Conservation (phyloP, 2,113 vertebrate species). For the Sinocyclocheilus rhinocerous region DNA sequence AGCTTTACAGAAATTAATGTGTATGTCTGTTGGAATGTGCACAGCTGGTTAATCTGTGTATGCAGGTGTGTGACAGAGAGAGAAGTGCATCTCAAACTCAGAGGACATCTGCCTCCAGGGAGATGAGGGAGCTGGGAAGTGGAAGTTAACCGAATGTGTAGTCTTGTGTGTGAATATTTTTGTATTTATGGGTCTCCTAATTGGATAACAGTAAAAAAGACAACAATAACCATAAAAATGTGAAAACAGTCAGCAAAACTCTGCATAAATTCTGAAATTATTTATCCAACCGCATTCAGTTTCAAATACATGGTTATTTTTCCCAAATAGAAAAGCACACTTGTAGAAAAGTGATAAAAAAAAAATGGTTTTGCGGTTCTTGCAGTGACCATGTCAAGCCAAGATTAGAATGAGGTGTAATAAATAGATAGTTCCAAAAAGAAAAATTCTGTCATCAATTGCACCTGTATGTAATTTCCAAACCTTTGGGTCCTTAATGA, state of each 20-base stretch:
- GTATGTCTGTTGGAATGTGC: neutral
- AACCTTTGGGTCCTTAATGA: neutral
- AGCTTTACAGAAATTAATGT: neutral
- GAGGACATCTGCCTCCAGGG: conserved; percentile 17
- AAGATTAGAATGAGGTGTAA: neutral
- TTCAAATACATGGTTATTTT: neutral
- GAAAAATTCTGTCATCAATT: neutral
- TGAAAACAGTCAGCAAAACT: neutral
- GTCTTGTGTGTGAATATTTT: neutral
- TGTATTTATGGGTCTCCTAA: neutral
- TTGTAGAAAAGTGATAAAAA: neutral
- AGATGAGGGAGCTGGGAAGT: conserved; percentile 20
- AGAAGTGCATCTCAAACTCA: conserved; percentile 1
- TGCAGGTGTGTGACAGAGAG: conserved; percentile 10
- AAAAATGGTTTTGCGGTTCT: too few relatives aligned
- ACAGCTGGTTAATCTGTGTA: conserved; percentile 16
- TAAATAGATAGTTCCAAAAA: neutral
- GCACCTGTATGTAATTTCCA: neutral
- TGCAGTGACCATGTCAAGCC: too few relatives aligned
- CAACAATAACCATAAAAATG: neutral
- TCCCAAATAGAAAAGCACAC: neutral
- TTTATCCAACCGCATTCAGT: neutral
- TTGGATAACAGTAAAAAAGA: neutral
- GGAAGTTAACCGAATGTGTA: neutral
- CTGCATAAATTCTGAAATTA: neutral